Conservation (phyloP, 2,113 vertebrate species). For the Oncorhynchus nerka region DNA sequence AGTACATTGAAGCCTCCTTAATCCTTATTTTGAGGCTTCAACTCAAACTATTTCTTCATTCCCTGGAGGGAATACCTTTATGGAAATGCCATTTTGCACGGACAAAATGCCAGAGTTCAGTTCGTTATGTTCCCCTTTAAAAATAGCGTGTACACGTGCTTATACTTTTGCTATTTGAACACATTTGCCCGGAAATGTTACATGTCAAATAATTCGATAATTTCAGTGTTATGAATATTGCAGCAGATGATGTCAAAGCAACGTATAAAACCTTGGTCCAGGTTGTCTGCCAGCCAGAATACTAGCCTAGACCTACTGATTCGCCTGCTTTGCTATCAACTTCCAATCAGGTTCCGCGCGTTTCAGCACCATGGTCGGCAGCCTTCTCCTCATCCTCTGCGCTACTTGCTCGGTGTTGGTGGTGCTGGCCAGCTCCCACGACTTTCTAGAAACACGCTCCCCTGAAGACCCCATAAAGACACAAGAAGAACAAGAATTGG, state of each 20-base stretch:
- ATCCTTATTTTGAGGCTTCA: too few species aligned
- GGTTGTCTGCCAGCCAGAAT: background rate
- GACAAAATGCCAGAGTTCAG: too few species aligned
- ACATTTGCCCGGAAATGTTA: too few species aligned
- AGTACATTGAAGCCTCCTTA: too few species aligned
- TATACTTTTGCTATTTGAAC: too few species aligned
- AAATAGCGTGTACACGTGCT: too few species aligned
- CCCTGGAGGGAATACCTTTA: too few species aligned
- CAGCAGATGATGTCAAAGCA: conserved; percentile 23
- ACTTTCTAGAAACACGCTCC: conserved; percentile 46
- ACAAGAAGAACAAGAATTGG: conserved; percentile 62
- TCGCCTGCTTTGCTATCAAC: background rate
- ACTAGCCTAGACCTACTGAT: background rate
- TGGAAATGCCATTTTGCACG: too few species aligned
- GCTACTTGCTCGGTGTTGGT: conserved; percentile 43
- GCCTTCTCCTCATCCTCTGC: conserved; percentile 45
- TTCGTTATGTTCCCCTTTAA: too few species aligned
- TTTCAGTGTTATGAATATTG: conserved; percentile 23
- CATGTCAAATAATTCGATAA: too few species aligned
- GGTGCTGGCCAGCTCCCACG: conserved; percentile 43
- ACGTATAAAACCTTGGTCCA: conserved; percentile 11
- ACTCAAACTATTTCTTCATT: too few species aligned
- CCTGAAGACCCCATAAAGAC: conserved; percentile 44
- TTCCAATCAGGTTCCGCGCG: background rate
- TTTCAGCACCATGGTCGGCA: conserved; percentile 52